A percentile compares a stretch with the other conserved stretches of the same genome.
Conservation (phyloP, 2,113 vertebrate genomes). For the Pteronura brasiliensis region DNA sequence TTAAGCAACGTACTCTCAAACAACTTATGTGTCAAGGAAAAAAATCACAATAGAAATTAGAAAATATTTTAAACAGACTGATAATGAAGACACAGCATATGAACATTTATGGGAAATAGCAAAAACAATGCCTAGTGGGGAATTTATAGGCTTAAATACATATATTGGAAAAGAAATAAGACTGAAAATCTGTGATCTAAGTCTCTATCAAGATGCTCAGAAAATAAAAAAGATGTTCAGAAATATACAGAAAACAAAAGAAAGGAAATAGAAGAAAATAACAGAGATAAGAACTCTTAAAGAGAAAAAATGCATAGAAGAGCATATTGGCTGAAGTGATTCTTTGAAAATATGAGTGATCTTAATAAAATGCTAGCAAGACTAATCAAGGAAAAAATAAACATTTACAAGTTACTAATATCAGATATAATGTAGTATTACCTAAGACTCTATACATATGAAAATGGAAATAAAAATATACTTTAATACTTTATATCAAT, state of each 20-base stretch:
- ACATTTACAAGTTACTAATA: background rate
- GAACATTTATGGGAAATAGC: background rate
- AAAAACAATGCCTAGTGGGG: background rate
- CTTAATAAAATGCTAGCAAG: background rate
- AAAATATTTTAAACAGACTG: background rate
- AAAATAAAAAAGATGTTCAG: background rate
- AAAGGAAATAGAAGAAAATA: background rate
- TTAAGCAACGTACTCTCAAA: background rate
- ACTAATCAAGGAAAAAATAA: background rate
- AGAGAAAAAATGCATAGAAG: background rate
- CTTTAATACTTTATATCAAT: background rate
- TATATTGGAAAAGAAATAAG: background rate
- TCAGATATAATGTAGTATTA: background rate
- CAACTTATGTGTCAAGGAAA: background rate
- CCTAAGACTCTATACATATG: background rate
- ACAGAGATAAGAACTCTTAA: background rate
- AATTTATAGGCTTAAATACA: background rate
- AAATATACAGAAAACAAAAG: background rate
- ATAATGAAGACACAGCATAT: background rate
- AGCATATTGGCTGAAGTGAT: background rate
- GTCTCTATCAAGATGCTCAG: background rate
- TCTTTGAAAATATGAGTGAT: background rate
- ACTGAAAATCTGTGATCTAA: background rate
- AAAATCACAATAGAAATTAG: background rate
- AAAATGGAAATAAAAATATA: background rate